Conservation (phyloP, 2,888 invertebrate genomes). For the Cyclophora punctaria region DNA sequence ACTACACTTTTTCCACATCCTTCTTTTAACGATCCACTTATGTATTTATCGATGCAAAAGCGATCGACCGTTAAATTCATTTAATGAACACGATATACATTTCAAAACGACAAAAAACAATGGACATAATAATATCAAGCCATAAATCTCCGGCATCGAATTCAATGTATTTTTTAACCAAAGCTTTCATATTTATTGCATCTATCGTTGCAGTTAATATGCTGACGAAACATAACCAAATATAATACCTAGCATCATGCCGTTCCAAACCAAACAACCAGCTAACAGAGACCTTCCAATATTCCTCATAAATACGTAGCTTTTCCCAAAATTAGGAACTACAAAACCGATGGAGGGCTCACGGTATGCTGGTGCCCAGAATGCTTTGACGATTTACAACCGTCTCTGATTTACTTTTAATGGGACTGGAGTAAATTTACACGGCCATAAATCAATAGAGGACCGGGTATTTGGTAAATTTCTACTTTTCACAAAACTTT, state of each 20-base stretch:
- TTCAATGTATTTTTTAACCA: conserved; percentile 18
- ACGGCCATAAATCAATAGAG: conserved; percentile 51
- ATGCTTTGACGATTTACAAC: conserved; percentile 51
- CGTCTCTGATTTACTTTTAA: conserved; percentile 54
- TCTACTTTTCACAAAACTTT: too few species aligned
- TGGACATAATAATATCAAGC: too few species aligned
- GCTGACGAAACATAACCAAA: conserved; percentile 31
- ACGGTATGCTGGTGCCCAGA: conserved; percentile 17
- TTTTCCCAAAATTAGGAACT: not conserved
- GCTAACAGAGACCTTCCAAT: not conserved
- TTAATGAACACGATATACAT: too few species aligned
- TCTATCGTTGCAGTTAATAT: conserved; percentile 28
- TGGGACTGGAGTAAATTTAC: conserved; percentile 48
- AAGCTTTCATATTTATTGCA: conserved; percentile 25
- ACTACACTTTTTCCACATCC: too few species aligned
- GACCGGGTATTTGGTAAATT: conserved; percentile 11
- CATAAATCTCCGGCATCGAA: too few species aligned
- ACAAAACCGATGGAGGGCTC: conserved; percentile 8
- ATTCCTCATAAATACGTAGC: too few species aligned
- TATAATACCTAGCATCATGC: too few species aligned
- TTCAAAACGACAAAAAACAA: too few species aligned
- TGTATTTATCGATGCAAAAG: too few species aligned
- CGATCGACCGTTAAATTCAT: too few species aligned
- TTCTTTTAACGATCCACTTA: too few species aligned
- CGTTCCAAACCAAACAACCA: not conserved